Conservation (phyloP, 2,888 invertebrate genomes). For the Netelia melanura region DNA sequence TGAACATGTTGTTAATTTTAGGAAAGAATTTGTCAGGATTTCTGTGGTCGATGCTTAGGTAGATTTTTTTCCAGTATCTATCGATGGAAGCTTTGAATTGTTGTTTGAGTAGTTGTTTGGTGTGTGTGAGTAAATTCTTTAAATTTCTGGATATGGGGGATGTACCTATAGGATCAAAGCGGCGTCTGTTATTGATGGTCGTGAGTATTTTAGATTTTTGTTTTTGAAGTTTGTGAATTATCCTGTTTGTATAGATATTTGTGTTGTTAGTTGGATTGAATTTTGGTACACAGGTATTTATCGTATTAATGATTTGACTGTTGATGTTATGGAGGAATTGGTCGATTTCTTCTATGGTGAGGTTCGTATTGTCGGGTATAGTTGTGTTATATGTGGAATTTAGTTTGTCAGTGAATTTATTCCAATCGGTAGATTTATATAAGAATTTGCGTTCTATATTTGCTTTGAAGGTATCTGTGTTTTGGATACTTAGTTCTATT, state of each 20-base stretch:
- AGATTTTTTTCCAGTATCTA: neutral
- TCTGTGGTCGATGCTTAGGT: too few species aligned
- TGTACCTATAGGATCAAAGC: neutral
- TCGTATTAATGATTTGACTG: neutral
- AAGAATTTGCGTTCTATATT: too few species aligned
- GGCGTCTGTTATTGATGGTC: neutral
- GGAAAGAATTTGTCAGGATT: too few species aligned
- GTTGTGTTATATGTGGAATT: too few species aligned
- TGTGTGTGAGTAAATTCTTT: neutral
- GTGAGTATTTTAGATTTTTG: constrained; percentile 30
- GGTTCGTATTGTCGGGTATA: too few species aligned
- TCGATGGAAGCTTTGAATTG: constrained; percentile 9
- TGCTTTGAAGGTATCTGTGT: too few species aligned
- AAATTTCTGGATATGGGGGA: neutral
- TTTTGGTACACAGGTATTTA: neutral
- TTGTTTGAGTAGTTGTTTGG: neutral
- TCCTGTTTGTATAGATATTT: neutral
- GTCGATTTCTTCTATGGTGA: neutral
- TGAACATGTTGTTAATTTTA: too few species aligned
- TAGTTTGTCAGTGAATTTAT: too few species aligned
- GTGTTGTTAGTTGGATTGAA: constrained; percentile 12
- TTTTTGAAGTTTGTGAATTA: constrained; percentile 39
- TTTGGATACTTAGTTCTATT: neutral
- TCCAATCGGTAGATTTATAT: too few species aligned
- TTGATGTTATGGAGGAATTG: neutral